Evolutionary conservation across 2,797 vertebrate genomes (phyloP).

Genomic region (Cyclura pinguis): DNA sequence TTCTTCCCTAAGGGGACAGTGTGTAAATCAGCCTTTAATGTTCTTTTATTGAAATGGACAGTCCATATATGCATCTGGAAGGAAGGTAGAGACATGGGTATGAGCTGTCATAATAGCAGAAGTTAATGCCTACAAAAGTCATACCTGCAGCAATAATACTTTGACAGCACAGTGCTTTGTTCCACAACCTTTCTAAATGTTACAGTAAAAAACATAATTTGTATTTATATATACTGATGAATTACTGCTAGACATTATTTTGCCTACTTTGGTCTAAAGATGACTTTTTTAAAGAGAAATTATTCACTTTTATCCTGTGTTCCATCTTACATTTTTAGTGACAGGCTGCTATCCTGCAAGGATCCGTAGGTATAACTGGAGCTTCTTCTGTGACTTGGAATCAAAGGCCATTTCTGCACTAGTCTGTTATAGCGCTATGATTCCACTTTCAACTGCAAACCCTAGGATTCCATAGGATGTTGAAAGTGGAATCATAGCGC

Average conservation of each 20-base stretch:
- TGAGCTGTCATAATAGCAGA: constrained; percentile 1
- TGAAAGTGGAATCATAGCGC: no score
- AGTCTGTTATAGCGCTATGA: no score
- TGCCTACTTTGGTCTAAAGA: constrained; percentile 17
- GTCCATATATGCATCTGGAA: constrained; percentile 13
- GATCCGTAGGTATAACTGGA: constrained; percentile 7
- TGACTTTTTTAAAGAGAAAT: constrained; percentile 7
- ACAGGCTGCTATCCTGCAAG: constrained; percentile 1
- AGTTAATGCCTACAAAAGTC: neutral
- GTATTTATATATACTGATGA: constrained; percentile 19
- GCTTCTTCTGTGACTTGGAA: neutral
- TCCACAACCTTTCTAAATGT: constrained; percentile 34
- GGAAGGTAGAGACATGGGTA: neutral
- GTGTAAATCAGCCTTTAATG: neutral
- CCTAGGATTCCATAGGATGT: no score
- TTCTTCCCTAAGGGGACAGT: neutral
- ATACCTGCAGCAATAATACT: constrained; percentile 44
- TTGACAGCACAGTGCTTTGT: constrained; percentile 39
- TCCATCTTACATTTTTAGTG: constrained; percentile 10
- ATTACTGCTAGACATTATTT: constrained; percentile 10
- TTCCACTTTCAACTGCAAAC: no score
- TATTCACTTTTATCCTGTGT: neutral
- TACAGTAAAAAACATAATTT: constrained; percentile 19
- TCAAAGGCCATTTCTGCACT: no score
- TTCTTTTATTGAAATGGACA: neutral